Evolutionary conservation across 1,140 invertebrate species (phyloP).

Genomic region (Liolophura sinensis): DNA sequence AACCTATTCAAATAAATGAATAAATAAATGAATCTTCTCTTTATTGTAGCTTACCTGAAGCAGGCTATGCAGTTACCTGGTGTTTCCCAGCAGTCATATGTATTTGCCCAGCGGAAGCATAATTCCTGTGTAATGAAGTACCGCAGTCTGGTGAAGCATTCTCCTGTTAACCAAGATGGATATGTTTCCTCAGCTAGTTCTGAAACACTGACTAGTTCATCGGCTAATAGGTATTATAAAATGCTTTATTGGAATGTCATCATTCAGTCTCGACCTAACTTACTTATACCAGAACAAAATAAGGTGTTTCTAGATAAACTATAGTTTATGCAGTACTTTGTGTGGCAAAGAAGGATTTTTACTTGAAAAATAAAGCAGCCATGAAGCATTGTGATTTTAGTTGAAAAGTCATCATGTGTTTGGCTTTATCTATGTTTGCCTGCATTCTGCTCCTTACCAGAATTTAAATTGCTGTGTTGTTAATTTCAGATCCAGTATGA

Average conservation of each 20-base stretch:
- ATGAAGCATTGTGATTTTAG: no score
- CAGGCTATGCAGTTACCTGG: conserved; percentile 91
- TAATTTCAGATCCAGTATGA: conserved; percentile 24
- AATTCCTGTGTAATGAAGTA: conserved; percentile 91
- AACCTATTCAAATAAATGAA: no score
- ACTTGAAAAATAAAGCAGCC: not conserved
- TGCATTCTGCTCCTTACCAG: no score
- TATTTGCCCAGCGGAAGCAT: conserved; percentile 88
- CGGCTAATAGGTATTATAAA: not conserved
- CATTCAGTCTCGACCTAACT: not conserved
- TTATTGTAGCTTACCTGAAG: conserved; percentile 58
- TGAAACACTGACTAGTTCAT: not conserved
- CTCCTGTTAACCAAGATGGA: not conserved
- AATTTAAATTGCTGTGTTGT: not conserved
- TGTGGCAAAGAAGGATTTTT: not conserved
- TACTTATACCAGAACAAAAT: no score
- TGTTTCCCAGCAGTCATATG: conserved; percentile 85
- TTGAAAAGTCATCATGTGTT: no score
- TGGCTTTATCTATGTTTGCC: no score
- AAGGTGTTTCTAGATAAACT: not conserved
- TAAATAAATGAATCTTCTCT: no score
- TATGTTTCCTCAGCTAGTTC: not conserved
- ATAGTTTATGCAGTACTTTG: not conserved
- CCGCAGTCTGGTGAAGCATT: conserved; percentile 72
- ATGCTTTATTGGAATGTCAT: not conserved